Conservation (phyloP, 2,797 vertebrate genomes). For the Channallabes apus region DNA sequence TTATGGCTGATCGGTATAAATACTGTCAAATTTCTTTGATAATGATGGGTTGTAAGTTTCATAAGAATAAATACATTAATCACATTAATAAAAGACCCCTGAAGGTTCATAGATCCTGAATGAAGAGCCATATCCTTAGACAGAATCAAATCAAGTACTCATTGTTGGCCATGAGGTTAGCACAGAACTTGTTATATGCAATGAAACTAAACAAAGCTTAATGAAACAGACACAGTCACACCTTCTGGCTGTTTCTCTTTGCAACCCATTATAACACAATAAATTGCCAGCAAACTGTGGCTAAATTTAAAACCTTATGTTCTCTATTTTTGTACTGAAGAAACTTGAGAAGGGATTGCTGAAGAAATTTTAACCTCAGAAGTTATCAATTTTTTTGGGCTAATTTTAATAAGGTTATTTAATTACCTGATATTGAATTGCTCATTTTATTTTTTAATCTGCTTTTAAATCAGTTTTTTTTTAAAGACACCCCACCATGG, state of each 20-base stretch:
- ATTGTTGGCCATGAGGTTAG: not conserved
- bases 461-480: not conserved
- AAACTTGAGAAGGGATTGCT: not conserved
- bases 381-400: not conserved
- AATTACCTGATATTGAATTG: not conserved
- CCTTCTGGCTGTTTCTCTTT: not conserved
- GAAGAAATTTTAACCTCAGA: not conserved
- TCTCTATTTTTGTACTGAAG: not conserved
- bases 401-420: not conserved
- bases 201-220: not conserved
- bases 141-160: not conserved
- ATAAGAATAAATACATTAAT: not conserved
- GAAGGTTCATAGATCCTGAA: not conserved
- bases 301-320: not conserved
- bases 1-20: no score
- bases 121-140: not conserved
- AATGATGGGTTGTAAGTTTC: not conserved
- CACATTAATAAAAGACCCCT: not conserved
- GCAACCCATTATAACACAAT: not conserved
- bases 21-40: not conserved
- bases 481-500: not conserved
- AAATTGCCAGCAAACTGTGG: not conserved
- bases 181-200: not conserved
- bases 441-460: not conserved
- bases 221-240: not conserved